Conservation (phyloP, 2,888 invertebrate species). For the Tortricodes alternella region DNA sequence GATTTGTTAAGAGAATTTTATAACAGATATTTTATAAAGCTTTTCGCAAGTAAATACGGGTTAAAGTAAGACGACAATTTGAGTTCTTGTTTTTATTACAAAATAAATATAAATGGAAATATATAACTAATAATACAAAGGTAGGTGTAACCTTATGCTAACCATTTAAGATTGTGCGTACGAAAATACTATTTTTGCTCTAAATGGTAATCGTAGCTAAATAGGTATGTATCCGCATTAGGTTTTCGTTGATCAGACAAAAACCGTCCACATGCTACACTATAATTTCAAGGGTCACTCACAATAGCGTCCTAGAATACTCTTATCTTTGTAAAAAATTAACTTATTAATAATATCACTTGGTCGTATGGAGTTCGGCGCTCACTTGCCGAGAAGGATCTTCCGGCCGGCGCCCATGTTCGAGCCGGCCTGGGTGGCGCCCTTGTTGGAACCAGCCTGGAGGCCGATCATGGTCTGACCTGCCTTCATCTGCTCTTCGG, state of each 20-base stretch:
- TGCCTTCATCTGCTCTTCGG: constrained; percentile 94
- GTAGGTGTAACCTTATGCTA: constrained; percentile 63
- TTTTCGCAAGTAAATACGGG: background rate
- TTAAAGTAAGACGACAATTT: constrained; percentile 24
- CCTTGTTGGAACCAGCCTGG: constrained; percentile 98
- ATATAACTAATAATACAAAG: constrained; percentile 57
- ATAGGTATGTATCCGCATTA: background rate
- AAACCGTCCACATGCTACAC: constrained; percentile 52
- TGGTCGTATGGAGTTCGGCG: constrained; percentile 45
- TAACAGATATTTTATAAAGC: background rate
- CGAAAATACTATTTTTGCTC: constrained; percentile 34
- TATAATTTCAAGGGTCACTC: constrained; percentile 62
- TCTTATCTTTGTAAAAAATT: constrained; percentile 72
- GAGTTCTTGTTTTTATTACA: constrained; percentile 64
- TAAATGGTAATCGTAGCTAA: constrained; percentile 13
- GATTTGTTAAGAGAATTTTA: too few species aligned
- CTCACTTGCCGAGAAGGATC: constrained; percentile 94
- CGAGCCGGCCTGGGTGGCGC: constrained; percentile 95
- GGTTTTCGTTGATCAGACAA: constrained; percentile 39
- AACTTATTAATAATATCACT: constrained; percentile 79
- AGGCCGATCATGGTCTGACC: constrained; percentile 95
- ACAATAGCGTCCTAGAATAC: constrained; percentile 64
- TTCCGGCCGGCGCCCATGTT: constrained; percentile 95
- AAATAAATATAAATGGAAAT: constrained; percentile 76
- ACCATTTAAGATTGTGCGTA: constrained; percentile 54